phyloP scores from a whole-genome alignment of 2,888 invertebrate species.

The Heliconius aoede region DNA sequence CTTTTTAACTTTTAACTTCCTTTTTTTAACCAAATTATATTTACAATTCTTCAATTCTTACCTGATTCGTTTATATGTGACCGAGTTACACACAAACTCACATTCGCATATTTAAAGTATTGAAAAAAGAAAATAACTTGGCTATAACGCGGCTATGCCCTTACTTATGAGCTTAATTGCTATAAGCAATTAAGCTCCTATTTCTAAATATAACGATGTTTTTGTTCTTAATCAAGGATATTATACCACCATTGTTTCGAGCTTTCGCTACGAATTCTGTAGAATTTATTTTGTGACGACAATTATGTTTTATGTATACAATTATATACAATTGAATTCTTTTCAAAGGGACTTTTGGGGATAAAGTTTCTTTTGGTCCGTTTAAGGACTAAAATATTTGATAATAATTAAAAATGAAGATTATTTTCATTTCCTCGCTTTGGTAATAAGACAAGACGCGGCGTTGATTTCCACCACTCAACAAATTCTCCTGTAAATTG shows the following conservation, averaged over 20 bases:
- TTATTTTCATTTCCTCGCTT: background rate
- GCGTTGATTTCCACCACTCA: background rate
- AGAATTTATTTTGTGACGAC: slow-evolving; percentile 4
- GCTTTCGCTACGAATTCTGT: slow-evolving; percentile 2
- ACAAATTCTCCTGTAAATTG: background rate
- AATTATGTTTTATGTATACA: background rate
- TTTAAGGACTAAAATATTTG: too few relatives aligned
- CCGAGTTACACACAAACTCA: too few relatives aligned
- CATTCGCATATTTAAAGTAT: background rate
- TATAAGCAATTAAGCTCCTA: background rate
- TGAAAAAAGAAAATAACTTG: background rate
- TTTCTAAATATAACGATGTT: slow-evolving; percentile 1
- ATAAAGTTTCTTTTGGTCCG: too few relatives aligned
- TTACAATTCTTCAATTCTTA: too few relatives aligned
- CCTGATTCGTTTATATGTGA: too few relatives aligned
- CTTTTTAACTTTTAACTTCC: too few relatives aligned
- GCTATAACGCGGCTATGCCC: background rate
- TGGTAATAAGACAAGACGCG: background rate
- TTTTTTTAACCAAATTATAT: too few relatives aligned
- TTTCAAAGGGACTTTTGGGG: background rate
- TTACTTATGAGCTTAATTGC: too few relatives aligned
- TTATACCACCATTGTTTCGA: slow-evolving; percentile 5
- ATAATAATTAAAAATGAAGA: background rate
- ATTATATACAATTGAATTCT: slow-evolving; percentile 1
- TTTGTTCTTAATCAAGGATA: slow-evolving; percentile 26